Evolutionary conservation across 92 coral and sea anemone species (phyloP).

Genomic region (Zoanthus solanderi): DNA sequence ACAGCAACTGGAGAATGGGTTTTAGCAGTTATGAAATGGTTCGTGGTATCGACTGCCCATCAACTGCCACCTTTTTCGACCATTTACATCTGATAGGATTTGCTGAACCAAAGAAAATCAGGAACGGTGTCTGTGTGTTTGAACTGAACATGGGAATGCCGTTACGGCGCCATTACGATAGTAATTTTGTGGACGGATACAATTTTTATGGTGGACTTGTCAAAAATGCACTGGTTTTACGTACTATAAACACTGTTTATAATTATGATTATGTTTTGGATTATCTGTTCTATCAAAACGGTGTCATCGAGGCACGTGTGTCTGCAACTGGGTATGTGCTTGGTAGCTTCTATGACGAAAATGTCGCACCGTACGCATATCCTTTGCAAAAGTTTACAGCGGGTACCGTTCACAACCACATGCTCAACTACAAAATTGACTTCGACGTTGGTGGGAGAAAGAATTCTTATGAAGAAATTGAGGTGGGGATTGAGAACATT

Average conservation of each 20-base stretch:
- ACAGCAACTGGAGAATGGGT: constrained; percentile 70
- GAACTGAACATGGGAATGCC: constrained; percentile 83
- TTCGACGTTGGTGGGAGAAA: constrained; percentile 76
- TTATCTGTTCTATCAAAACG: constrained; percentile 79
- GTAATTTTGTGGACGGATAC: constrained; percentile 71
- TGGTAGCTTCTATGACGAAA: constrained; percentile 62
- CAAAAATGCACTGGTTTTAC: constrained; percentile 69
- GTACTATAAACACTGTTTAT: constrained; percentile 74
- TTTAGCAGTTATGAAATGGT: constrained; percentile 69
- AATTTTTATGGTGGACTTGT: constrained; percentile 84
- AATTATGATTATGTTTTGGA: constrained; percentile 85
- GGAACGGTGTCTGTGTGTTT: constrained; percentile 73
- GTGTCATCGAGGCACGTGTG: constrained; percentile 73
- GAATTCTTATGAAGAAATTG: constrained; percentile 84
- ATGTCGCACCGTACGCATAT: constrained; percentile 63
- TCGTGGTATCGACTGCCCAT: constrained; percentile 73
- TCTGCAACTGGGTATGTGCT: constrained; percentile 80
- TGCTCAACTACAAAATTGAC: constrained; percentile 85
- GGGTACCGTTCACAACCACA: constrained; percentile 82
- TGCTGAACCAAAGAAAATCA: constrained; percentile 53
- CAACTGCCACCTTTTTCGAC: constrained; percentile 72
- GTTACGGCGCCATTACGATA: constrained; percentile 78
- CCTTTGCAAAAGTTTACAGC: constrained; percentile 61
- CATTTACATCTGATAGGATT: constrained; percentile 60
- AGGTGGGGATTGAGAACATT: constrained; percentile 77